Base-by-base conservation (phyloP, 53 echinoderm and acorn worm genomes). In the Paracentrotus lividus region DNA sequence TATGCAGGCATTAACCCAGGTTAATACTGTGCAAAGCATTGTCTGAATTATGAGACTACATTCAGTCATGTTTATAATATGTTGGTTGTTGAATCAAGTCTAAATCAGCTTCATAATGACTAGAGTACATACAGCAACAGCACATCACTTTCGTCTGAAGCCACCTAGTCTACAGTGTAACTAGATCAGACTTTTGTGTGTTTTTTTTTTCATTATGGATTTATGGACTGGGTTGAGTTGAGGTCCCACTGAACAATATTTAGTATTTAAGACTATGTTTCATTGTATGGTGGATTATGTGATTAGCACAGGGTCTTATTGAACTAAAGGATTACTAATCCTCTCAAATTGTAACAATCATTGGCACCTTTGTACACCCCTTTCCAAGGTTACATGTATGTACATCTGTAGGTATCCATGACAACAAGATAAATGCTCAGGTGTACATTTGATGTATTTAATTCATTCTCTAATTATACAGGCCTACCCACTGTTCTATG, bases 311-410 rank as follows among this genome's bases (percentile, higher is more conserved):
- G 42, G 76, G 42, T 21, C 23, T 36, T 76, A 26, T 76, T 76
- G 76, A 76, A 38, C 36, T 75, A 14, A n/a, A 42, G 40, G 75
- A 75, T 75, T 75, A 18, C 36, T 75, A 75, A 75, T 75, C 75
- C 76, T 42, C 0, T 40, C 42, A 76, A 76, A 18, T 21, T 34
- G 21, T 21, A 36, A 76, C 23, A 38, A 36, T 76, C 42, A 64
- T 76, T 40, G 36, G 76, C 76, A 42, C 42, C 76, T 76, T 42
- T 42, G 42, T 76, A 5, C 76, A 40, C 42, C 76, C 76, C 18
- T 42, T 36, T 40, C 38, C 15, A 75, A 20, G 40, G 40, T 20
- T 38, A 38, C 40, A 38, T 12, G 67, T 29, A 29, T 7, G 32
- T 67, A 76, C 5, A 42, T 5, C 76, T 76, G 31, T 64, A 31